phyloP scores from a whole-genome alignment of 2,888 invertebrate genomes.

The Amaurobius ferox region DNA sequence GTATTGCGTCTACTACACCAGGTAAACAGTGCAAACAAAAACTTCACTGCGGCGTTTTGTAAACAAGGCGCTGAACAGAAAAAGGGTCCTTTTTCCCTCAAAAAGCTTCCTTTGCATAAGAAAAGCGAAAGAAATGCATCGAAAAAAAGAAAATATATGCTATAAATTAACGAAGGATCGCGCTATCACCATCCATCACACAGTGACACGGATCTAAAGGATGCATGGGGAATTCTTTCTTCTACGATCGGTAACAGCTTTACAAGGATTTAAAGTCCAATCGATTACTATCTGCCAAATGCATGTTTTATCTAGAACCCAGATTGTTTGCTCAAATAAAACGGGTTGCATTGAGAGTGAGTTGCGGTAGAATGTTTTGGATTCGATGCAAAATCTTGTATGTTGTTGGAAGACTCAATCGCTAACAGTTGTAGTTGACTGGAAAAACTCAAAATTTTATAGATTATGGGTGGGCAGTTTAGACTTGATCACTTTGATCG shows the following conservation, averaged over 20 bases:
- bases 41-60: conserved; percentile 43
- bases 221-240: conserved; percentile 47
- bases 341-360: no score
- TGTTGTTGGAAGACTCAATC: no score
- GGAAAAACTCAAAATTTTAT: no score
- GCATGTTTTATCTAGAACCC: conserved; percentile 38
- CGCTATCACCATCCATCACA: conserved; percentile 67
- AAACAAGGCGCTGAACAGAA: conserved; percentile 49
- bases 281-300: conserved; percentile 47
- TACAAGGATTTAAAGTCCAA: conserved; percentile 65
- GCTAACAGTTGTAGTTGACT: no score
- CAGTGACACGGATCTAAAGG: conserved; percentile 46
- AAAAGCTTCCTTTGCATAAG: conserved; percentile 47
- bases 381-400: no score
- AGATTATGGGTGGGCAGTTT: no score
- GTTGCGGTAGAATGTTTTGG: no score
- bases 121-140: not conserved
- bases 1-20: not conserved
- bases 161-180: conserved; percentile 33
- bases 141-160: conserved; percentile 23
- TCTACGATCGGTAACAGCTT: conserved; percentile 69
- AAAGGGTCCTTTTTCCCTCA: not conserved
- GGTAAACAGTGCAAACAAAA: conserved; percentile 11
- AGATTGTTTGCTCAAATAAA: conserved; percentile 58
- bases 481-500: no score